These are phyloP conservation scores for Acanthopleura granulata DNA, from an alignment of 2,888 invertebrate species.

Conservation along the genomic window DNA sequence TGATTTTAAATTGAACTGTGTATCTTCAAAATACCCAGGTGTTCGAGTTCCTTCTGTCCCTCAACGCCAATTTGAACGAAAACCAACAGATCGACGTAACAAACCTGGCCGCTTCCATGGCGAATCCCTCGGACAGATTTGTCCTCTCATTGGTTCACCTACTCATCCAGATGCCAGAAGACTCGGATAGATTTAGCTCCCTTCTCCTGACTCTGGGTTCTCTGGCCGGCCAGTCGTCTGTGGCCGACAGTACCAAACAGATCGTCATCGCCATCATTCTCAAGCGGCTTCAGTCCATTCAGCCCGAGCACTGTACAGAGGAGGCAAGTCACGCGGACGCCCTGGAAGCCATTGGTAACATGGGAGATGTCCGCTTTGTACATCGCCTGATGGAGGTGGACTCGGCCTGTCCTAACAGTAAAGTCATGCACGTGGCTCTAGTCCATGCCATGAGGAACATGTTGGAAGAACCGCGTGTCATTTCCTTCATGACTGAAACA, in stretches of 20 bases:
- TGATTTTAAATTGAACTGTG: too few species aligned
- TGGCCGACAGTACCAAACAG: neutral
- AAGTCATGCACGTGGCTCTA: neutral
- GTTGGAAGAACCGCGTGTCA: neutral
- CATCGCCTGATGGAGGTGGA: neutral
- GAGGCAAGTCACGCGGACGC: neutral
- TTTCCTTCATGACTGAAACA: neutral
- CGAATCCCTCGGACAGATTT: neutral
- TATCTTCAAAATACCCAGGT: neutral
- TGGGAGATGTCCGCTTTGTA: neutral
- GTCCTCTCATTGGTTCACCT: neutral
- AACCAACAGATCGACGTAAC: neutral
- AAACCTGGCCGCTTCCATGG: neutral
- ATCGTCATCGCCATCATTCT: neutral
- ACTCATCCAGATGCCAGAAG: neutral
- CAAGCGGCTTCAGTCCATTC: neutral
- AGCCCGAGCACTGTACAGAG: neutral
- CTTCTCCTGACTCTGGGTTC: neutral
- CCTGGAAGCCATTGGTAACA: constrained; percentile 12
- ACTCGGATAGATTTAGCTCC: neutral
- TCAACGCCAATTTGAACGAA: neutral
- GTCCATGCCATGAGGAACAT: constrained; percentile 4
- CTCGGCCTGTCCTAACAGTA: neutral
- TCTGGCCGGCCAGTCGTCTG: neutral
- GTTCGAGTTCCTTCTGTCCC: constrained; percentile 8